These are phyloP conservation scores for Tetramorium parvispinum DNA, from an alignment of 1,140 invertebrate genomes.

Conservation along the genomic window DNA sequence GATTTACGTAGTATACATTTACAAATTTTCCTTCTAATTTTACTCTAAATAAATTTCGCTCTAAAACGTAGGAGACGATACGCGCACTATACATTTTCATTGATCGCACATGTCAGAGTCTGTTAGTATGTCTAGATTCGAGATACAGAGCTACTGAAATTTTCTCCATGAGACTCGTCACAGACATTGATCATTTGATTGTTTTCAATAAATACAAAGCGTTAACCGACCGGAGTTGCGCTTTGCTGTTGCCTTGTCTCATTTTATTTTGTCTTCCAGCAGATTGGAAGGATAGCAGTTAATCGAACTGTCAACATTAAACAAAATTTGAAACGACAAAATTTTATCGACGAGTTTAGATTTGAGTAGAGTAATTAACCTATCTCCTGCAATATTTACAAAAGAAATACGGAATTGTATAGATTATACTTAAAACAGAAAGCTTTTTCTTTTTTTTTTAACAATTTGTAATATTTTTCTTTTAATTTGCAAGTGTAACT, in stretches of 20 bases:
- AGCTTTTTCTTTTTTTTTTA: background rate
- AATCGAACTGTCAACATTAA: background rate
- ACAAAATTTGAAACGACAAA: background rate
- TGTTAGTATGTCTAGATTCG: slow-evolving; percentile 57
- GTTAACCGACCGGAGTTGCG: slow-evolving; percentile 42
- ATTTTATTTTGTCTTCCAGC: slow-evolving; percentile 6
- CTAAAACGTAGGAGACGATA: slow-evolving; percentile 14
- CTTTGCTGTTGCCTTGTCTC: slow-evolving; percentile 67
- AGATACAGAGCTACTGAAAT: background rate
- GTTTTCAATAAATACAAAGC: slow-evolving; percentile 26
- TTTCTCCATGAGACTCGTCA: slow-evolving; percentile 25
- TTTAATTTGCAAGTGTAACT: background rate
- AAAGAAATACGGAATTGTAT: background rate
- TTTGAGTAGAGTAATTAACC: background rate
- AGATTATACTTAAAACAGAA: background rate
- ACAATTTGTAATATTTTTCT: background rate
- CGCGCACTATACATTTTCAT: slow-evolving; percentile 36
- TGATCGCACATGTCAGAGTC: slow-evolving; percentile 45
- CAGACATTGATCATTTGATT: slow-evolving; percentile 25
- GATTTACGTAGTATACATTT: background rate
- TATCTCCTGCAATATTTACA: background rate
- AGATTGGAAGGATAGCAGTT: slow-evolving; percentile 19
- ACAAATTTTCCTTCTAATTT: background rate
- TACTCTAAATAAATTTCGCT: background rate
- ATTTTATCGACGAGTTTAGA: background rate